Percentiles rank a stretch among this genome's conserved stretches.
These are phyloP conservation scores for Ranitomeya imitator DNA, from an alignment of 2,113 vertebrate genomes.

Conservation along the genomic window DNA sequence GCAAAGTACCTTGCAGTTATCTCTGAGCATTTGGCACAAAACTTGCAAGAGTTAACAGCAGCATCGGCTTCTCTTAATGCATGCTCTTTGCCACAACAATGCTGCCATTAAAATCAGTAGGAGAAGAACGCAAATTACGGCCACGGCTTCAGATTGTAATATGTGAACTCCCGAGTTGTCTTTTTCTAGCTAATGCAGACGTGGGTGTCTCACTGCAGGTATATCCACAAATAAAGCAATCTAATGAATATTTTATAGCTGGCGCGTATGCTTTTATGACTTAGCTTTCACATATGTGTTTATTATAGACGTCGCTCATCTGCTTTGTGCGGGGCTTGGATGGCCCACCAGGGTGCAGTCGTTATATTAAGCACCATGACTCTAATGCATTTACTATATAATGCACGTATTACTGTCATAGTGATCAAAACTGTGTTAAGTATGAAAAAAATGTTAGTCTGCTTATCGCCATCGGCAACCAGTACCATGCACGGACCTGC, in stretches of 20 bases:
- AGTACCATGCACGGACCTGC: background rate
- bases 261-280: slow-evolving; percentile 30
- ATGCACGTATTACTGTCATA: background rate
- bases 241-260: slow-evolving; percentile 45
- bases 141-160: slow-evolving; percentile 22
- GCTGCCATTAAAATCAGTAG: slow-evolving; percentile 35
- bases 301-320: slow-evolving; percentile 2
- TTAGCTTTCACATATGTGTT: slow-evolving; percentile 10
- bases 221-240: slow-evolving; percentile 44
- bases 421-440: background rate
- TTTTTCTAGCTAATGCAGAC: slow-evolving; percentile 47
- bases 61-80: background rate
- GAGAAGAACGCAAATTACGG: background rate
- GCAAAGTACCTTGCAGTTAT: background rate
- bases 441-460: background rate
- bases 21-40: background rate
- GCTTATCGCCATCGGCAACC: background rate
- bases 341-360: slow-evolving; percentile 42
- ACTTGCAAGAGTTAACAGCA: slow-evolving; percentile 1
- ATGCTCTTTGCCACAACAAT: slow-evolving; percentile 20
- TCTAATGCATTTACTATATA: slow-evolving; percentile 15
- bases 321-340: slow-evolving; percentile 16
- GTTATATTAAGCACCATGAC: slow-evolving; percentile 40
- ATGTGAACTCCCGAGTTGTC: slow-evolving; percentile 17
- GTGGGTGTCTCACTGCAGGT: slow-evolving; percentile 49